phyloP scores from a whole-genome alignment of 35 echinoderm and acorn worm species.

The Ophioderma brevispina region DNA sequence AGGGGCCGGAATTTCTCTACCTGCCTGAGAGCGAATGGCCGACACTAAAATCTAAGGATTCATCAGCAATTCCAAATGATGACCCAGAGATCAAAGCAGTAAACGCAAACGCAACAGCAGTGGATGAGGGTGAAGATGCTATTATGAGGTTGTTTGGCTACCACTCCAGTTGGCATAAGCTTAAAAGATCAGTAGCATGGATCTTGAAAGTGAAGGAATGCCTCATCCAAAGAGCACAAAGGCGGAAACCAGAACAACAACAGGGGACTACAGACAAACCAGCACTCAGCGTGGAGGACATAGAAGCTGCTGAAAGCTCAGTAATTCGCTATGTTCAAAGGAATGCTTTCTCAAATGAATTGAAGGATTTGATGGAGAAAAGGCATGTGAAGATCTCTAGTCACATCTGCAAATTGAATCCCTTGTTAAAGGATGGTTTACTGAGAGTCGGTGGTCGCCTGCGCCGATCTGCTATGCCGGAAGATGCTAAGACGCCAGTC shows the following conservation, averaged over 20 bases:
- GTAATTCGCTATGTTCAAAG: conserved; percentile 1
- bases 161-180: neutral
- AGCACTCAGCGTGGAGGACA: neutral
- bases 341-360: neutral
- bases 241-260: neutral
- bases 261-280: neutral
- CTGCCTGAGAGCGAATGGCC: conserved; percentile 22
- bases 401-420: neutral
- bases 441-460: conserved; percentile 11
- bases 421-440: conserved; percentile 19
- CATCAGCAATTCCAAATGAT: neutral
- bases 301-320: neutral
- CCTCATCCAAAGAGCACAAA: neutral
- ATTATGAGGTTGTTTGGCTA: neutral
- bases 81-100: neutral
- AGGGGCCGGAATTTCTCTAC: conserved; percentile 40
- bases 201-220: neutral
- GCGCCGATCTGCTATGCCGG: conserved; percentile 12
- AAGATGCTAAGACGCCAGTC: conserved; percentile 33
- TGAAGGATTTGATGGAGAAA: neutral
- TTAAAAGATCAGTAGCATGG: neutral
- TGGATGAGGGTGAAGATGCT: neutral
- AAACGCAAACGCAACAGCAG: neutral
- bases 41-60: neutral
- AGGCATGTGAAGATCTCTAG: neutral